These are phyloP conservation scores for Muricea muricata DNA, from an alignment of 92 coral and sea anemone genomes.

Conservation along the genomic window DNA sequence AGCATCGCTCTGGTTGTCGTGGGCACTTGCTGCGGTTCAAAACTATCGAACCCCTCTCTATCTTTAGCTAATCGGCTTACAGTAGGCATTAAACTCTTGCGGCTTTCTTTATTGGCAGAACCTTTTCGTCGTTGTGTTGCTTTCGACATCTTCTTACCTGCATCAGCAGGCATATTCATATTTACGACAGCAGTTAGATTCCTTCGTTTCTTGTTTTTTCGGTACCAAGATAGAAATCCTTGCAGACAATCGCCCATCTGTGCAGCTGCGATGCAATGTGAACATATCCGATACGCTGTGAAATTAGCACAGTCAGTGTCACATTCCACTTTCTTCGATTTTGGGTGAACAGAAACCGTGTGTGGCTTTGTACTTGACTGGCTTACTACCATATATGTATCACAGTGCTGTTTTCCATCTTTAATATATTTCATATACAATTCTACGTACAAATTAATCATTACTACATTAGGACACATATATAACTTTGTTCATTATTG, in stretches of 20 bases:
- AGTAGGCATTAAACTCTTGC: slow-evolving; percentile 29
- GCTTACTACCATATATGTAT: slow-evolving; percentile 12
- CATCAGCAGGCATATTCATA: slow-evolving; percentile 1
- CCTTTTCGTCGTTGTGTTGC: slow-evolving; percentile 43
- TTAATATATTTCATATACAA: no score
- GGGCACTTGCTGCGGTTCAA: slow-evolving; percentile 8
- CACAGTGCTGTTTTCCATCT: slow-evolving; percentile 6
- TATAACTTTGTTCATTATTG: no score
- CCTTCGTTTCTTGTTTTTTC: background rate
- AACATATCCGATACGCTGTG: slow-evolving; percentile 8
- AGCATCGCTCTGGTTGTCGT: background rate
- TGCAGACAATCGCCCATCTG: background rate
- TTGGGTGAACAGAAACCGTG: background rate
- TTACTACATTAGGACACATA: no score
- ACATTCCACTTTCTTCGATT: slow-evolving; percentile 19
- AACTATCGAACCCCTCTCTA: background rate
- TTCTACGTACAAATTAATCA: no score
- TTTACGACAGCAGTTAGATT: background rate
- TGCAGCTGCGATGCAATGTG: slow-evolving; percentile 13
- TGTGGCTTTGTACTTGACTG: slow-evolving; percentile 29
- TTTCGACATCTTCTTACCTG: slow-evolving; percentile 31
- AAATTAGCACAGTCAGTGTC: background rate
- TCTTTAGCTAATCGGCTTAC: slow-evolving; percentile 20
- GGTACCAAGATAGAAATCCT: slow-evolving; percentile 15
- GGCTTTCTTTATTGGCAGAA: background rate